Evolutionary conservation across 2,888 invertebrate genomes (phyloP).

Genomic region (Hirtodrosophila histrioides): DNA sequence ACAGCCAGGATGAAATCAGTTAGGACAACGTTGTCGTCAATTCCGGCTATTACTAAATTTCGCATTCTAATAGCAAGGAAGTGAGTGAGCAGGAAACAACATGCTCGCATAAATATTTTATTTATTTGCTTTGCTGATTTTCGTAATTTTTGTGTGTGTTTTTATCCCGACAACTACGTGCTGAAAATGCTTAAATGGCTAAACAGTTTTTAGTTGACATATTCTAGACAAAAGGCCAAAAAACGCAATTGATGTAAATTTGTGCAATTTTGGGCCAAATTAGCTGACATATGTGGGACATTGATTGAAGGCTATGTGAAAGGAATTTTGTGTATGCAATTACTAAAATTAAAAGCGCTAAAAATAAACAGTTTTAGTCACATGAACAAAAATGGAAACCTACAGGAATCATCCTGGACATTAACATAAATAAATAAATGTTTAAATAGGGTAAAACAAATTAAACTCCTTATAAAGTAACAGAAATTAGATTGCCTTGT

Average conservation of each 20-base stretch:
- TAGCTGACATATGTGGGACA: constrained; percentile 40
- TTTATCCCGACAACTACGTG: constrained; percentile 51
- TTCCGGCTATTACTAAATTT: constrained; percentile 55
- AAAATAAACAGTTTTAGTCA: too few relatives aligned
- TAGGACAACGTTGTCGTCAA: constrained; percentile 67
- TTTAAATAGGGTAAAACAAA: too few relatives aligned
- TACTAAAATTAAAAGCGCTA: too few relatives aligned
- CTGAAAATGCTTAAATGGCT: constrained; percentile 56
- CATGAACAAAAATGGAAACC: too few relatives aligned
- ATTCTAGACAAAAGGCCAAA: constrained; percentile 18
- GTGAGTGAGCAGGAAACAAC: constrained; percentile 5
- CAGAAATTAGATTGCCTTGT: too few relatives aligned
- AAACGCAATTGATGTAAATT: constrained; percentile 13
- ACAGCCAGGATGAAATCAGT: constrained; percentile 69
- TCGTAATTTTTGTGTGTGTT: constrained; percentile 35
- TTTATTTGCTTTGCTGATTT: constrained; percentile 77
- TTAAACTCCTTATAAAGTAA: too few relatives aligned
- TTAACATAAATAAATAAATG: too few relatives aligned
- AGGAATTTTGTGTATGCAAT: neutral
- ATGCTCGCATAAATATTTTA: constrained; percentile 71
- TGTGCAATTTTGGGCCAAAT: constrained; percentile 36
- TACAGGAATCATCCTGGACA: too few relatives aligned
- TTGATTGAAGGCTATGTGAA: constrained; percentile 20
- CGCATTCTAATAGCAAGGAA: constrained; percentile 35
- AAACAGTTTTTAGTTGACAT: constrained; percentile 51